phyloP scores from a whole-genome alignment of 2,797 vertebrate species.

The Triplophysa bombifrons region DNA sequence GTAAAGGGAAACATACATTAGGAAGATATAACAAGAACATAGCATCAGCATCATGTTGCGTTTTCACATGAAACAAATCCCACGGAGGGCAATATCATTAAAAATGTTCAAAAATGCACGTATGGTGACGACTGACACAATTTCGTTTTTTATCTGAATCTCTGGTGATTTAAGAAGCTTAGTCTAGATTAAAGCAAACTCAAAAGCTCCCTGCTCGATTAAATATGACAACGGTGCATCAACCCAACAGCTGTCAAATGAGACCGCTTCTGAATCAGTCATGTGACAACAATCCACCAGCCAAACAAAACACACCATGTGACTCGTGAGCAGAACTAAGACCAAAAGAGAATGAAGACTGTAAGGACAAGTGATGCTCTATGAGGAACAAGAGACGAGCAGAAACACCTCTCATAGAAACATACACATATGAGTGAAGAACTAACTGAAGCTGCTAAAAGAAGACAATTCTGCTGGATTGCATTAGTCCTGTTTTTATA shows the following conservation, averaged over 20 bases:
- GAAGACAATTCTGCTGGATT: conserved; percentile 31
- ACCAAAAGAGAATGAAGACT: not conserved
- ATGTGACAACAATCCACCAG: conserved; percentile 35
- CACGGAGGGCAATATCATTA: not conserved
- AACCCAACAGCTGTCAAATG: conserved; percentile 23
- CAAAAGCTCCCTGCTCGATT: conserved; percentile 59
- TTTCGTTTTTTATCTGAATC: conserved; percentile 23
- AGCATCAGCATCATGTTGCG: conserved; percentile 69
- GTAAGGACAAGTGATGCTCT: not conserved
- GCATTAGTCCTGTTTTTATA: conserved; percentile 24
- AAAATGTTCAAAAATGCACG: not conserved
- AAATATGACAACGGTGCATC: conserved; percentile 38
- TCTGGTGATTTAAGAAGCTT: conserved; percentile 70
- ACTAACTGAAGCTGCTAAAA: conserved; percentile 12
- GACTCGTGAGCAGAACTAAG: conserved; percentile 3
- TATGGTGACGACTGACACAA: conserved; percentile 30
- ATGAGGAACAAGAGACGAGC: conserved; percentile 10
- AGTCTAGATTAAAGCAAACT: conserved; percentile 68
- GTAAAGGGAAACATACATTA: conserved; percentile 85
- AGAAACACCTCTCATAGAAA: conserved; percentile 1
- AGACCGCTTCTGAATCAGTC: conserved; percentile 13
- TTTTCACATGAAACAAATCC: not conserved
- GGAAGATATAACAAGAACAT: conserved; percentile 83
- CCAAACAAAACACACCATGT: conserved; percentile 28
- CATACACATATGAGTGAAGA: not conserved